Percentiles rank a stretch among this genome's conserved stretches.
Conservation (phyloP, 2,888 invertebrate species). For the Alcis repandata region DNA sequence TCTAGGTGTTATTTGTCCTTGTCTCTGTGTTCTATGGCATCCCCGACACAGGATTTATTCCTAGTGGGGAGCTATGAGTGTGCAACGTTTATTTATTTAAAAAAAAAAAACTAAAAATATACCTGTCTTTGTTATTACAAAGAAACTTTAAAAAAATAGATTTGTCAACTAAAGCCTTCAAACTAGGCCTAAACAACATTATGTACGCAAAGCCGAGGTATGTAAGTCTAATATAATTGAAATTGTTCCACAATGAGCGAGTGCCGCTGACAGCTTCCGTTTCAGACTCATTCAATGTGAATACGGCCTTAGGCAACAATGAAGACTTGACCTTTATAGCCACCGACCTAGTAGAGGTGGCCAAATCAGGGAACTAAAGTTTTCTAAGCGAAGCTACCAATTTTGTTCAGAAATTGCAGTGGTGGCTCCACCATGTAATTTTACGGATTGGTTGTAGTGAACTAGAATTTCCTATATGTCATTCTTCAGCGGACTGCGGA, state of each 20-base stretch:
- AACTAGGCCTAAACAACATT: no score
- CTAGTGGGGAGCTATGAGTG: no score
- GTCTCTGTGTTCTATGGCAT: no score
- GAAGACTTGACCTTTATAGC: constrained; percentile 5
- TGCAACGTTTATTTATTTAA: no score
- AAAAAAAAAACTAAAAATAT: no score
- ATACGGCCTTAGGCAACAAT: constrained; percentile 7
- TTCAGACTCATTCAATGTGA: not conserved
- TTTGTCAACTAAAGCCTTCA: no score
- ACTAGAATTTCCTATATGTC: not conserved
- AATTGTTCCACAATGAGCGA: constrained; percentile 20
- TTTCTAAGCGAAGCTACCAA: not conserved
- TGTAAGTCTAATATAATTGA: constrained; percentile 2
- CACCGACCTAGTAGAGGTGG: not conserved
- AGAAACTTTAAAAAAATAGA: no score
- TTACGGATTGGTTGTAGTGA: not conserved
- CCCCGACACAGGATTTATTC: no score
- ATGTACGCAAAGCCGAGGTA: not conserved
- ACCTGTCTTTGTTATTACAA: no score
- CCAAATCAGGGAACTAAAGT: not conserved
- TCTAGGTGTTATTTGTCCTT: no score
- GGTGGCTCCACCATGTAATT: not conserved
- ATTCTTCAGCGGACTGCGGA: not conserved
- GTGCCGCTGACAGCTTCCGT: constrained; percentile 15
- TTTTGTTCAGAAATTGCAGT: not conserved